These are phyloP conservation scores for Accipiter virgatus DNA, from an alignment of 2,113 vertebrate genomes.

Conservation along the genomic window DNA sequence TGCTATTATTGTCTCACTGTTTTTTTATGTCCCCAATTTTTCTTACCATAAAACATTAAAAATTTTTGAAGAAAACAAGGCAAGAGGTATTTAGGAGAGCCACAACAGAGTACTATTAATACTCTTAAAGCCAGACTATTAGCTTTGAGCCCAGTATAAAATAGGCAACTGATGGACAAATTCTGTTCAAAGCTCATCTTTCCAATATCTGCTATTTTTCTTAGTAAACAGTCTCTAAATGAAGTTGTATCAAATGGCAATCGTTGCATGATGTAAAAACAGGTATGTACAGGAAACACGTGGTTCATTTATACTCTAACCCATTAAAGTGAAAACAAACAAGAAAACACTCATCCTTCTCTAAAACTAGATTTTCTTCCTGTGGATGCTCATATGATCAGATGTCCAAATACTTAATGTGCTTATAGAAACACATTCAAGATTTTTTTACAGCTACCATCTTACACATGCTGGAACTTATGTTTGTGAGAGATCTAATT, in stretches of 20 bases:
- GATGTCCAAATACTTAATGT: not conserved
- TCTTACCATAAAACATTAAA: not conserved
- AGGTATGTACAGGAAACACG: not conserved
- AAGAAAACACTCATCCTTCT: not conserved
- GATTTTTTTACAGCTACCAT: not conserved
- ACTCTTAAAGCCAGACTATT: not conserved
- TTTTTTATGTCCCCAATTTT: not conserved
- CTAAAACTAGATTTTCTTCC: not conserved
- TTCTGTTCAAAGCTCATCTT: not conserved
- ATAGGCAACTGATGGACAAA: not conserved
- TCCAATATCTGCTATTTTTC: not conserved
- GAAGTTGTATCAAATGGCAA: not conserved
- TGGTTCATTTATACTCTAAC: not conserved
- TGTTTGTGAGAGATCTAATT: not conserved
- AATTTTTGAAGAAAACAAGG: not conserved
- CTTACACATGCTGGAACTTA: not conserved
- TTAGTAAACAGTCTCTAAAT: not conserved
- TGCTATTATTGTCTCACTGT: not conserved
- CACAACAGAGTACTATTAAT: not conserved
- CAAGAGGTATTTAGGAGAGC: not conserved
- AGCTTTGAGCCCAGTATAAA: not conserved
- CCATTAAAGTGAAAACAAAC: not conserved
- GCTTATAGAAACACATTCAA: not conserved
- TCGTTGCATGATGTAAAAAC: not conserved
- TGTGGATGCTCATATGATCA: not conserved